phyloP scores from a whole-genome alignment of 2,888 invertebrate species.

The Crossocerus cetratus region DNA sequence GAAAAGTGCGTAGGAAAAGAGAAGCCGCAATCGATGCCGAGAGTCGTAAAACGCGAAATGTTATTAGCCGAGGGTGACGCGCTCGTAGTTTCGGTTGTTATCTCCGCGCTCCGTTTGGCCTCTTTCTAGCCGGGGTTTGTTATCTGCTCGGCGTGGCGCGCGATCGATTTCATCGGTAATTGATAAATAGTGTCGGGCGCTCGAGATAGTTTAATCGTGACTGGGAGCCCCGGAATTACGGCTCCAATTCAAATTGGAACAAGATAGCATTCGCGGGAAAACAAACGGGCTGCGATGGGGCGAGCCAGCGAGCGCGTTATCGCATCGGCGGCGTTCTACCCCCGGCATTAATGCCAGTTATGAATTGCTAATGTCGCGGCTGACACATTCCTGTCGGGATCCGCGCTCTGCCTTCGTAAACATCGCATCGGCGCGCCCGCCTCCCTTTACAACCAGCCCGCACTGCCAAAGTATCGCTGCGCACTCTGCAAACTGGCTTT shows the following conservation, averaged over 20 bases:
- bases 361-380: slow-evolving; percentile 47
- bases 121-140: no score
- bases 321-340: not conserved
- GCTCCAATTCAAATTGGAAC: not conserved
- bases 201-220: not conserved
- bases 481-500: no score
- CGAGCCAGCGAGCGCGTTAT: not conserved
- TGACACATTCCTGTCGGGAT: slow-evolving; percentile 20
- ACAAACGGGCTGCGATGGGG: not conserved
- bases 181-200: not conserved
- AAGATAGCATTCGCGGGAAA: not conserved
- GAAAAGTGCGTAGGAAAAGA: no score
- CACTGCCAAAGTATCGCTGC: not conserved
- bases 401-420: slow-evolving; percentile 30
- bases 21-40: no score
- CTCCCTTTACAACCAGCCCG: not conserved
- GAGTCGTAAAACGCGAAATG: no score
- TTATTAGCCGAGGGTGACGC: no score
- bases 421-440: slow-evolving; percentile 11
- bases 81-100: no score
- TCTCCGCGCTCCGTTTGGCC: no score
- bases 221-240: not conserved
- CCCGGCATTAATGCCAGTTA: slow-evolving; percentile 30
- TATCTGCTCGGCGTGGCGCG: no score
- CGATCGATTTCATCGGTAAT: not conserved